Base-by-base conservation (phyloP, 2,797 vertebrate genomes). In the Poeciliopsis infans region DNA sequence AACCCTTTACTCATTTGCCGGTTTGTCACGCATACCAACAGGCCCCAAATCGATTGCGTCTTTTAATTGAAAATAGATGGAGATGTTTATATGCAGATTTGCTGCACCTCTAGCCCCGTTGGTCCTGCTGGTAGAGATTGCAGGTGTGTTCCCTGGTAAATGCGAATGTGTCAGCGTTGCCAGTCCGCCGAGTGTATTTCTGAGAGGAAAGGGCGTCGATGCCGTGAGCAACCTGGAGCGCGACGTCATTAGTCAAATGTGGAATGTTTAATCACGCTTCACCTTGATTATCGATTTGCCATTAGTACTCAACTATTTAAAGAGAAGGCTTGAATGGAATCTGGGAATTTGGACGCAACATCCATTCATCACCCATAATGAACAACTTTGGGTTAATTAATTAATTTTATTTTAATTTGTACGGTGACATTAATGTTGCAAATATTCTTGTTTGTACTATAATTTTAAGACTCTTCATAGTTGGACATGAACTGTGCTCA, bases 291-390 rank as follows among this genome's bases (percentile, higher is more conserved):
- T 96, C 85, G 95, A 96, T 96, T 95, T 91, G 86, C 90, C 93
- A 96, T 96, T 96, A 96, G 91, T 88, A 70, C 64, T 91, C 84
- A 89, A 93, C 94, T 93, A 90, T 96, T 95, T 94, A 90, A 95
- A 94, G 90, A 91, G 92, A 93, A 90, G 89, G 87, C 20, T 91
- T 91, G 90, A 90, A 90, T 80, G 80, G 85, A 77, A 94, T 88
- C 78, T 79, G 8, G 23, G 82, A 86, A 83, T 73, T 76, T 55
- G 41, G 84, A 85, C 76, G 49, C 47, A 80, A 85, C 59, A 76
- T 88, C 82, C 92, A 88, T 94, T 94, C 91, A 93, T 94, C 93
- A 91, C 85, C 85, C 47, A 64, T 41, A 39, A 39, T 39, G 77
- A 86, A 89, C 76, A 90, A 95, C 93, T 93, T 95, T 95, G 91